Evolutionary conservation across 2,797 vertebrate species (phyloP).

Genomic region (Notolabrus celidotus): DNA sequence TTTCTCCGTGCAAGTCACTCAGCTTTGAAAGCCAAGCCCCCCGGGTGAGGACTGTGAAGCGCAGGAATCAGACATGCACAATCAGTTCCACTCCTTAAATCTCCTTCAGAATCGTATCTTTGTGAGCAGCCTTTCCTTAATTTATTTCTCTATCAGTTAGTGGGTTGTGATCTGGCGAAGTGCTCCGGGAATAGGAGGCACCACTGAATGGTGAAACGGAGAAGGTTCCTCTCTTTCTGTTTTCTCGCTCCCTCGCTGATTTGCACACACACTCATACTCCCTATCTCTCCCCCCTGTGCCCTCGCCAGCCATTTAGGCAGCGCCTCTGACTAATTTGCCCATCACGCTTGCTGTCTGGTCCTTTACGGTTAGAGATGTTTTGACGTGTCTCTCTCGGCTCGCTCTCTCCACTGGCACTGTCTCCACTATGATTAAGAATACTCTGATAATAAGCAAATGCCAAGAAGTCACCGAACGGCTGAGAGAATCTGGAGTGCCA

Average conservation of each 20-base stretch:
- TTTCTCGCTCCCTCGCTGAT: conserved; percentile 72
- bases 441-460: conserved; percentile 84
- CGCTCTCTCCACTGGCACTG: conserved; percentile 81
- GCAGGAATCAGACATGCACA: conserved; percentile 89
- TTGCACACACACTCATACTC: conserved; percentile 65
- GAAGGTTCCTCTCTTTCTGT: conserved; percentile 80
- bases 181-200: conserved; percentile 83
- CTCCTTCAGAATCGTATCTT: conserved; percentile 89
- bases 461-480: conserved; percentile 77
- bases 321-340: conserved; percentile 85
- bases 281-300: conserved; percentile 73
- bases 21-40: conserved; percentile 89
- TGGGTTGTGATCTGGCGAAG: conserved; percentile 87
- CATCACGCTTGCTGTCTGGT: conserved; percentile 85
- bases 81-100: conserved; percentile 91
- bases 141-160: conserved; percentile 90
- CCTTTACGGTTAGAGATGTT: conserved; percentile 86
- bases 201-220: conserved; percentile 80
- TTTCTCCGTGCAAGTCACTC: conserved; percentile 86
- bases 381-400: conserved; percentile 84
- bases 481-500: conserved; percentile 70
- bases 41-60: conserved; percentile 87
- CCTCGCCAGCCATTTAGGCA: conserved; percentile 83
- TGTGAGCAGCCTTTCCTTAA: conserved; percentile 88
- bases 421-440: conserved; percentile 84